A percentile compares a stretch with the other conserved stretches of the same genome.
phyloP scores from a whole-genome alignment of 2,797 vertebrate species.

The Distichodus sexfasciatus region DNA sequence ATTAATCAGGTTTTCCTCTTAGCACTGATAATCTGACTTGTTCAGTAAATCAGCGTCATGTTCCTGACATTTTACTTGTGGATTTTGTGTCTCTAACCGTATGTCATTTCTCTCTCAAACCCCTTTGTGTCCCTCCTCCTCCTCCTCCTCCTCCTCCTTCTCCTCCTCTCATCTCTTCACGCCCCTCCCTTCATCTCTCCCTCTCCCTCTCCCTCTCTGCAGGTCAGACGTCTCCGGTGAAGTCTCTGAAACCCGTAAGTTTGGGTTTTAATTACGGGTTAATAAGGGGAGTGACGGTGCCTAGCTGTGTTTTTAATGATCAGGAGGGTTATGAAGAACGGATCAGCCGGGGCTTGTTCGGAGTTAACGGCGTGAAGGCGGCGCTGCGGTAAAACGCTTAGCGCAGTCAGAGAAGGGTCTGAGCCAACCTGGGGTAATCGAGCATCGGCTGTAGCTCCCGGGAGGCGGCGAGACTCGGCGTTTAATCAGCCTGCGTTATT shows the following conservation, averaged over 20 bases:
- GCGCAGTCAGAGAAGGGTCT: too few species aligned
- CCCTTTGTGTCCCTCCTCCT: neutral
- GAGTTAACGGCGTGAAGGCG: too few species aligned
- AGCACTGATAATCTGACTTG: too few species aligned
- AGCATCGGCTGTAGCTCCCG: too few species aligned
- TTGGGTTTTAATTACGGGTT: conserved; percentile 50
- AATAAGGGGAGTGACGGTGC: conserved; percentile 21
- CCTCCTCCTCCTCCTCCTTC: neutral
- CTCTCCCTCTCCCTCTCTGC: conserved; percentile 52
- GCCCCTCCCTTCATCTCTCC: conserved; percentile 21
- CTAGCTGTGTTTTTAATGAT: conserved; percentile 13
- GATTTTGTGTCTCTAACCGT: neutral
- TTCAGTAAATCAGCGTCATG: conserved; percentile 3
- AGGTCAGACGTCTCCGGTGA: conserved; percentile 96
- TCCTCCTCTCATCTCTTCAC: conserved; percentile 16
- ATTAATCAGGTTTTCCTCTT: too few species aligned
- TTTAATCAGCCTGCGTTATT: too few species aligned
- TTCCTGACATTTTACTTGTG: conserved; percentile 11
- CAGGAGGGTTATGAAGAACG: conserved; percentile 24
- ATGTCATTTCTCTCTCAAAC: neutral
- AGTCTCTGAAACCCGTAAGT: conserved; percentile 85
- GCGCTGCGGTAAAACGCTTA: too few species aligned
- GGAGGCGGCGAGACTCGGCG: too few species aligned
- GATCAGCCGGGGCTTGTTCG: neutral
- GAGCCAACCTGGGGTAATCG: too few species aligned